Evolutionary conservation across 2,888 invertebrate genomes (phyloP), one percentile per base, ranked within the genome.

Genomic region (Apamea sordens): DNA sequence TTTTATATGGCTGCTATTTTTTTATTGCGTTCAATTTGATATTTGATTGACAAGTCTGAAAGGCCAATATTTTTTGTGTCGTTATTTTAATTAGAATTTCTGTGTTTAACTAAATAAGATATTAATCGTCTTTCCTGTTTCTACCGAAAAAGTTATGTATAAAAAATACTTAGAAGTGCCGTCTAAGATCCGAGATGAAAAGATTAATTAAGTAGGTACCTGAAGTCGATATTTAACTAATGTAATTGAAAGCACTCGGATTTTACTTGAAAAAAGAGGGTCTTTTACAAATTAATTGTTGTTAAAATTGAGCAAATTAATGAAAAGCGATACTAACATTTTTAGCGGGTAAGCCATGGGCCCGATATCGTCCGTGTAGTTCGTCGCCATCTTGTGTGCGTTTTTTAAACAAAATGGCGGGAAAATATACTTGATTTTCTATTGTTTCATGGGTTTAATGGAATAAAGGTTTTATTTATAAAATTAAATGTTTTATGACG

Each of bases 271-370:
- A 73, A 80, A 82, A 73, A 65, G 53, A 71, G 61, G 59, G 41
- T 73, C 59, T 85, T 71, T 80, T 68, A 21, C n/a, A 77, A 79
- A 79, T 72, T 64, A 80, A 73, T 77, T 80, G 76, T 73, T 56
- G 70, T 69, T 28, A 65, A 79, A 80, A 79, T 78, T 68, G 28
- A n/a, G 77, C 47, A 80, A 83, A 84, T 79, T 47, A 80, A 80
- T 67, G 15, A 82, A 87, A 80, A 77, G 10, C 18, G 53, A 86
- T 92, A 96, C 96, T 92, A 91, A 97, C 97, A 97, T 95, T 93
- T 95, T 96, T 80, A 96, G 90, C 68, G 97, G 96, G 87, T 94
- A 94, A 63, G 95, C 95, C 93, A 97, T 92, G 8, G 96, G 96
- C 80, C 95, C 96, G 85, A 96, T 95, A 80, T 89, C 90, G 79